Base-by-base conservation (phyloP, 2,888 invertebrate genomes). In the Clunio marinus region DNA sequence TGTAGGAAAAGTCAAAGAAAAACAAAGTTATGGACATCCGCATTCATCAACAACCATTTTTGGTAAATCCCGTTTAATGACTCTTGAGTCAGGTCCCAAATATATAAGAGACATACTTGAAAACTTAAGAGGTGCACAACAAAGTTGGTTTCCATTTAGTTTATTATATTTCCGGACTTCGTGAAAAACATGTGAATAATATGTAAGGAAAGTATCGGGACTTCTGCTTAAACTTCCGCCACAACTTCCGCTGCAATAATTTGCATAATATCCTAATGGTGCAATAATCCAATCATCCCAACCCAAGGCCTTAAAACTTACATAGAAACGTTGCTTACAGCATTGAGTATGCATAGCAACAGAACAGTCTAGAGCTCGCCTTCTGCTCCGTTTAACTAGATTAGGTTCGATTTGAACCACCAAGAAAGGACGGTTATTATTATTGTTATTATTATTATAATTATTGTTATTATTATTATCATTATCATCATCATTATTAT, bases 41-140 rank as follows among this genome's bases (percentile, higher is more conserved):
- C 95, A 95, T 83, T 94, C 94, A 80, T 95, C 93, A 71, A 95
- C 93, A 74, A 93, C 91, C 94, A 95, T 95, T 83, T 94, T 93
- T 72, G 94, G 94, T 77, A 95, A 83, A 82, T 94, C 93, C 75
- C 93, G 85, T 80, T 95, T 94, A 79, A 95, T 91, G 79, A 95
- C 93, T 81, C 89, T 91, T 72, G 88, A 86, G 69, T 78, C 91
- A 70, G 87, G 88, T 73, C 93, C 93, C 81, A 92, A 93, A 81
- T 95, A 95, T 77, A 95, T 93, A 73, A 95, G 83, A 73, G 93
- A 93, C 85, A 95, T 91, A 77, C 92, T 88, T 69, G 93, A 92
- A 81, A 95, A 93, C 79, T 93, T 93, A 71, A 93, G 84, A 45
- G 94, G 94, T 65, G 93, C 92, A 80, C 95, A 95, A 80, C 95